phyloP scores from a whole-genome alignment of 2,888 invertebrate species.

The Himalopsyche anomala region DNA sequence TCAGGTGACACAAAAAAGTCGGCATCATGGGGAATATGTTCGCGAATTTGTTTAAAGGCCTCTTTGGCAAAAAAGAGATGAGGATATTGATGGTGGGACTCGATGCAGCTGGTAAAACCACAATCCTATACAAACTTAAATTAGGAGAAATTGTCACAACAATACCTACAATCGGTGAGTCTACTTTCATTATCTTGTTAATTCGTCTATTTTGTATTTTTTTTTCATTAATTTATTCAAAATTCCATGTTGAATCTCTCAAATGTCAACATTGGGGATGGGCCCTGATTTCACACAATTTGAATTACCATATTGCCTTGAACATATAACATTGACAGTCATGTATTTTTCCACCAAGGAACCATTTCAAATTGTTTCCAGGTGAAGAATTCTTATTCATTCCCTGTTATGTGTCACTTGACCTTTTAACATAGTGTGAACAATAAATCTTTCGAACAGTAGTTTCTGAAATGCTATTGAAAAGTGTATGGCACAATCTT shows the following conservation, averaged over 20 bases:
- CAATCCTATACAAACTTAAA: constrained; percentile 99
- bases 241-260: constrained; percentile 36
- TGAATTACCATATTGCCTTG: no score
- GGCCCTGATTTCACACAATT: no score
- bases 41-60: constrained; percentile 98
- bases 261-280: constrained; percentile 39
- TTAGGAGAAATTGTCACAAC: constrained; percentile 99
- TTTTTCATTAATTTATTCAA: neutral
- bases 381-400: no score
- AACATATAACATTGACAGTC: no score
- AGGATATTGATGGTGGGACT: constrained; percentile 99
- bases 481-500: no score
- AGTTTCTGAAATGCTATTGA: no score
- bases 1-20: constrained; percentile 75
- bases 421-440: no score
- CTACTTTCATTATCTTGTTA: neutral
- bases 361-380: no score
- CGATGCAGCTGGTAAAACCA: constrained; percentile 99
- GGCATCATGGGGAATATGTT: constrained; percentile 97
- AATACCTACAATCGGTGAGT: constrained; percentile 98
- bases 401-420: no score
- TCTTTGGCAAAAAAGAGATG: constrained; percentile 99
- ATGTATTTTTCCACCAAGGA: no score
- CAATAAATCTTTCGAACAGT: no score
- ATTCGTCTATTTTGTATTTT: constrained; percentile 60